Percentiles rank a stretch among this genome's conserved stretches.
Conservation (phyloP, 2,797 vertebrate species). For the Danionella dracula region DNA sequence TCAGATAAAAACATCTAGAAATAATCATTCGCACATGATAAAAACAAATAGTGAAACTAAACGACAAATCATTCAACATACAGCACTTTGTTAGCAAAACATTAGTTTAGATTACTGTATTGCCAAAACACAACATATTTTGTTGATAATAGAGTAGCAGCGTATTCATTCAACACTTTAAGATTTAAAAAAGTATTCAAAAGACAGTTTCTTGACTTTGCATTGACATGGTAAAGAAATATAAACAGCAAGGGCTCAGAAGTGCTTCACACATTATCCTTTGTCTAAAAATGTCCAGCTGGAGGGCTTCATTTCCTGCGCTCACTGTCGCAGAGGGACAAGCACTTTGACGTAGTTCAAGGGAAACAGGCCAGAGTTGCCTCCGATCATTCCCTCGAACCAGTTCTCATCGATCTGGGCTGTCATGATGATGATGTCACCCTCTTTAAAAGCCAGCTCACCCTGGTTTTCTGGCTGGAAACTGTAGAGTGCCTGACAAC, state of each 20-base stretch:
- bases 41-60: too few relatives aligned
- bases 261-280: not conserved
- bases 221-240: slow-evolving; percentile 21
- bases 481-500: slow-evolving; percentile 82
- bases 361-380: slow-evolving; percentile 82
- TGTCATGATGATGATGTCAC: slow-evolving; percentile 83
- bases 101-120: too few relatives aligned
- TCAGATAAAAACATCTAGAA: too few relatives aligned
- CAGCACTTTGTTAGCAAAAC: not conserved
- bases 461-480: slow-evolving; percentile 80
- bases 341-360: slow-evolving; percentile 84
- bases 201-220: slow-evolving; percentile 15
- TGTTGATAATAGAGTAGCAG: not conserved
- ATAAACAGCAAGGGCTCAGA: not conserved
- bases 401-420: slow-evolving; percentile 84
- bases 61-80: too few relatives aligned
- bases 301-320: slow-evolving; percentile 8
- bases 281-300: not conserved
- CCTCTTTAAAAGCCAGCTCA: slow-evolving; percentile 85
- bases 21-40: too few relatives aligned
- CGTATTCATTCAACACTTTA: not conserved
- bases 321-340: slow-evolving; percentile 81
- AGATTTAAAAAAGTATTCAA: not conserved
- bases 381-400: slow-evolving; percentile 77
- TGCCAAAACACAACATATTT: too few relatives aligned